Evolutionary conservation across 2,888 invertebrate genomes (phyloP), one percentile per base, ranked within the genome.

Genomic region (Clistopyga incitator): DNA sequence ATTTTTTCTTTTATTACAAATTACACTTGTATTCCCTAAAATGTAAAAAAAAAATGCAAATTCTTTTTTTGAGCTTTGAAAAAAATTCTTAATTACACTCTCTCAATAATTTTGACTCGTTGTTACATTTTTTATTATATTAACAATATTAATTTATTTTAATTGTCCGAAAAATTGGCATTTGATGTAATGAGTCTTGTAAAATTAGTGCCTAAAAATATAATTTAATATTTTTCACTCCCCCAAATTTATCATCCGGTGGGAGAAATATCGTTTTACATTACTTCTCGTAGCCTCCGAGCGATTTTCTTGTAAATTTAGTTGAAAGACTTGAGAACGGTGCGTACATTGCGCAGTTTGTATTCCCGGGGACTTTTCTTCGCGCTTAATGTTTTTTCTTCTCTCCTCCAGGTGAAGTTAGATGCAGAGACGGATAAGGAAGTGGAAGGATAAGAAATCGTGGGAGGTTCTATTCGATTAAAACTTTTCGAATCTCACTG

Each of bases 401-500:
- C 20, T 59, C 29, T 3, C 20, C 15, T 20, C 59, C 8, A 38
- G 38, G 10, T 38, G 65, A 80, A 80, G 38, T 80, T 74, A 11
- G 34, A 23, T 54, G 23, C 18, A 47, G 18, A 47, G 25, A 11
- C 10, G 65, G 65, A 47, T 78, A 38, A 72, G 45, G 34, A n/a
- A 42, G 61, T 20, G 45, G 64, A 20, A 56, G 79, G 72, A 65
- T 61, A 50, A 77, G 71, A 70, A 29, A 70, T 47, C 52, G 68
- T 34, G 45, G 68, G 11, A 29, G 47, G 38, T 80, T 50, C 74
- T 50, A 82, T 78, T 82, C 82, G 82, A 82, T 78, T 78, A 82
- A 78, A 82, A 82, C 74, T 82, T 82, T 82, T 68, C 54, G 65
- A 78, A 82, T 82, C 82, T 64, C 72, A 20, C 18, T 61, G 68